These are phyloP conservation scores for Ophioderma brevispina DNA, from an alignment of 35 echinoderm and acorn worm genomes.

Conservation along the genomic window DNA sequence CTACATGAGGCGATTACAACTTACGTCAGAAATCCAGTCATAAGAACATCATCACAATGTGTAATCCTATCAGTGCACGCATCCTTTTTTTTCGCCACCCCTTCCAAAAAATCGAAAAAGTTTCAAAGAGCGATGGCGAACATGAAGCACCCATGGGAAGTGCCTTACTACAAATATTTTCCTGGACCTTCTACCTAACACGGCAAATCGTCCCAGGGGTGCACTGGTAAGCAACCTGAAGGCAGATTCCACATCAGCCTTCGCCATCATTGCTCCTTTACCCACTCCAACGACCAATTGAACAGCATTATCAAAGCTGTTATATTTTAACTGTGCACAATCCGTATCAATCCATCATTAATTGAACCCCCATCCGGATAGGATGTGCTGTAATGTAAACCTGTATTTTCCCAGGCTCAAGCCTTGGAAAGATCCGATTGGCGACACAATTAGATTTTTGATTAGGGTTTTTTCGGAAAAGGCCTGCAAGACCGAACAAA, in stretches of 20 bases:
- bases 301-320: background rate
- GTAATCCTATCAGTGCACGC: background rate
- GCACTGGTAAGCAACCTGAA: slow-evolving; percentile 9
- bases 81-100: too few relatives aligned
- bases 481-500: background rate
- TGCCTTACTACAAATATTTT: background rate
- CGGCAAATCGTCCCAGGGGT: slow-evolving; percentile 9
- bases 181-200: background rate
- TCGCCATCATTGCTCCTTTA: background rate
- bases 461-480: background rate
- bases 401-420: slow-evolving; percentile 18
- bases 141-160: slow-evolving; percentile 30
- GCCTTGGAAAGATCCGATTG: slow-evolving; percentile 43
- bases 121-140: slow-evolving; percentile 16
- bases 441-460: slow-evolving; percentile 8
- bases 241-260: slow-evolving; percentile 33
- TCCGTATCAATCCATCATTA: slow-evolving; percentile 30
- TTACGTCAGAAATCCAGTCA: too few relatives aligned
- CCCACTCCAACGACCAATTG: background rate
- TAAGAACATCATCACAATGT: background rate
- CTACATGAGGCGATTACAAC: too few relatives aligned
- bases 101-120: background rate
- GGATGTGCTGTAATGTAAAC: slow-evolving; percentile 51
- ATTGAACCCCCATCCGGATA: slow-evolving; percentile 35
- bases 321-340: slow-evolving; percentile 15